A percentile compares a stretch with the other conserved stretches of the same genome.
Conservation (phyloP, 2,888 invertebrate genomes). For the Boloria euphrosyne region DNA sequence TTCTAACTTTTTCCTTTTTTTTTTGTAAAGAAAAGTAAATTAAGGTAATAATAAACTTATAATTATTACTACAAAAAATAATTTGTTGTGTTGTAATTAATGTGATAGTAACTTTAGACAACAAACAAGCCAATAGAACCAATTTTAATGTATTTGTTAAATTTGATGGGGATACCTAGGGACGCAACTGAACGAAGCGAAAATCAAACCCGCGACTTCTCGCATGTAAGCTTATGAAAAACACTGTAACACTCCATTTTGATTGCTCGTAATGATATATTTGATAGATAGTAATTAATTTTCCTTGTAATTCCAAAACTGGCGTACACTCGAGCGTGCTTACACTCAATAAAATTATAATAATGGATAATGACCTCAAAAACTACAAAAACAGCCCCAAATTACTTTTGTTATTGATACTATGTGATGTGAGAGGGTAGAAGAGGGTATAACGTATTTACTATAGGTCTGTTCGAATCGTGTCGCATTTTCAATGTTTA, state of each 20-base stretch:
- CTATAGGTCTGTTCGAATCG: constrained; percentile 9
- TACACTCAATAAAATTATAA: constrained; percentile 17
- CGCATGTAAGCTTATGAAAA: no score
- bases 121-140: no score
- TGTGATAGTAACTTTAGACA: no score
- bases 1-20: no score
- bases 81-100: no score
- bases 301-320: constrained; percentile 10
- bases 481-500: constrained; percentile 6
- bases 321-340: constrained; percentile 3
- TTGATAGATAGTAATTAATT: constrained; percentile 14
- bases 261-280: constrained; percentile 5
- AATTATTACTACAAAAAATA: no score
- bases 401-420: constrained; percentile 9
- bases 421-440: constrained; percentile 15
- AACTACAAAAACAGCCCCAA: constrained; percentile 9
- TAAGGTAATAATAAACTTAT: no score
- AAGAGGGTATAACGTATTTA: background rate
- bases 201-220: no score
- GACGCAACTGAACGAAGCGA: no score
- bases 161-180: no score
- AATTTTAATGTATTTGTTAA: no score
- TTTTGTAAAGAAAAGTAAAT: no score
- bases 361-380: constrained; percentile 16
- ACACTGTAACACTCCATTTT: background rate